Percentiles rank a stretch among this genome's conserved stretches.
phyloP scores from a whole-genome alignment of 2,797 vertebrate species.

The Periophthalmus magnuspinnatus region DNA sequence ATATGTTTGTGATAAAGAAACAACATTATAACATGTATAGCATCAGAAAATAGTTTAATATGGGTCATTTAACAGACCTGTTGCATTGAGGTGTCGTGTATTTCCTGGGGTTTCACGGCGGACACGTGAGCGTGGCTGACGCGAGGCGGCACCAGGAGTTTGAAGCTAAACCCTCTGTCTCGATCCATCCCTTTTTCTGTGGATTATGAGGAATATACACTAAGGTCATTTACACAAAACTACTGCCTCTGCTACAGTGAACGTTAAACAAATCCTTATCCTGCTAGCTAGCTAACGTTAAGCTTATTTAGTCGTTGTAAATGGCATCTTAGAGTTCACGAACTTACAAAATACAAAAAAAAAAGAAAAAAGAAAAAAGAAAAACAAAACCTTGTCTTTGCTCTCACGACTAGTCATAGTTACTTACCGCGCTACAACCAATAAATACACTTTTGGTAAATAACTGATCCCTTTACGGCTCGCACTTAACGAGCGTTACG shows the following conservation, averaged over 20 bases:
- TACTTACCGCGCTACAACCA: background rate
- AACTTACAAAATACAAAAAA: background rate
- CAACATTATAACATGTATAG: no score
- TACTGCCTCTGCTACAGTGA: background rate
- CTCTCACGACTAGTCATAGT: background rate
- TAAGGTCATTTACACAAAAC: background rate
- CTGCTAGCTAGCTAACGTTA: background rate
- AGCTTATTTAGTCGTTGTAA: background rate
- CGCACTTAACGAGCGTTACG: background rate
- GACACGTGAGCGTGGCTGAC: conserved; percentile 58
- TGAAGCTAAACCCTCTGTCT: conserved; percentile 72
- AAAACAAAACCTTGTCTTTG: no score
- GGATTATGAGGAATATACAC: background rate
- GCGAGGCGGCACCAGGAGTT: conserved; percentile 72
- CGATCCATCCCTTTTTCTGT: conserved; percentile 68
- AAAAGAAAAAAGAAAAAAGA: background rate
- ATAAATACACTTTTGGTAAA: background rate
- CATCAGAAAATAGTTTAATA: no score
- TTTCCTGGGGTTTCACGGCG: conserved; percentile 66
- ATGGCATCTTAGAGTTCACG: background rate
- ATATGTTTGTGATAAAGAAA: no score
- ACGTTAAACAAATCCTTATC: background rate
- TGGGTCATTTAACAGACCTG: conserved; percentile 26
- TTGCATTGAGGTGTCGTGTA: conserved; percentile 27
- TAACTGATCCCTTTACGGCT: background rate